These are phyloP conservation scores for Centropristis striata DNA, from an alignment of 2,113 vertebrate genomes.

Conservation along the genomic window DNA sequence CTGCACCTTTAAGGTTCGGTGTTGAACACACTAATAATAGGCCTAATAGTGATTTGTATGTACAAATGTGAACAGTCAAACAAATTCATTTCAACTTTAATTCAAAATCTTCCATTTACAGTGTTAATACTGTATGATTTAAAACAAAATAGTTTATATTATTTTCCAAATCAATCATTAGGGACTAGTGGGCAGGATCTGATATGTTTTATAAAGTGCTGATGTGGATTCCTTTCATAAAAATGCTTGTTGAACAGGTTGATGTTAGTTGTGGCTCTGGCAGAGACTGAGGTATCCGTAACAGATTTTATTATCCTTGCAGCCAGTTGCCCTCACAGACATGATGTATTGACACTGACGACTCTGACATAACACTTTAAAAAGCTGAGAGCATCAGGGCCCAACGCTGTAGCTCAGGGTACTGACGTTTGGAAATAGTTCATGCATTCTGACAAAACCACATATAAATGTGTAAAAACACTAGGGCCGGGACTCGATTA, in stretches of 20 bases:
- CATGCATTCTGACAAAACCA: background rate
- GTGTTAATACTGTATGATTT: background rate
- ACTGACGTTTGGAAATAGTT: constrained; percentile 8
- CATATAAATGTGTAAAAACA: background rate
- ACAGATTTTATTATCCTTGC: constrained; percentile 5
- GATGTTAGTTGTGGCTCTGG: background rate
- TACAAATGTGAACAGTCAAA: background rate
- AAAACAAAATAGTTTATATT: background rate
- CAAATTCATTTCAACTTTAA: background rate
- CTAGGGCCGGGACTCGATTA: too few species aligned
- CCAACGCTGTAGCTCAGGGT: background rate
- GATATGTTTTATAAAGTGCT: background rate
- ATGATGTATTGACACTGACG: constrained; percentile 17
- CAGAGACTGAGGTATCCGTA: background rate
- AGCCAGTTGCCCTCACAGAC: background rate
- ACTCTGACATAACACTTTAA: constrained; percentile 24
- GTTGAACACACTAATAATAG: background rate
- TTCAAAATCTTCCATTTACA: background rate
- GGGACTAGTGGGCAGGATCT: background rate
- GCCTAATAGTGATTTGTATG: background rate
- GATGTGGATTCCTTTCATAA: too few species aligned
- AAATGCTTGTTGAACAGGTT: background rate
- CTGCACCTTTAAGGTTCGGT: background rate
- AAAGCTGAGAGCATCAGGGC: constrained; percentile 3
- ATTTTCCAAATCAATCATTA: background rate